Conservation (phyloP, 2,113 vertebrate genomes). For the Tiliqua scincoides region DNA sequence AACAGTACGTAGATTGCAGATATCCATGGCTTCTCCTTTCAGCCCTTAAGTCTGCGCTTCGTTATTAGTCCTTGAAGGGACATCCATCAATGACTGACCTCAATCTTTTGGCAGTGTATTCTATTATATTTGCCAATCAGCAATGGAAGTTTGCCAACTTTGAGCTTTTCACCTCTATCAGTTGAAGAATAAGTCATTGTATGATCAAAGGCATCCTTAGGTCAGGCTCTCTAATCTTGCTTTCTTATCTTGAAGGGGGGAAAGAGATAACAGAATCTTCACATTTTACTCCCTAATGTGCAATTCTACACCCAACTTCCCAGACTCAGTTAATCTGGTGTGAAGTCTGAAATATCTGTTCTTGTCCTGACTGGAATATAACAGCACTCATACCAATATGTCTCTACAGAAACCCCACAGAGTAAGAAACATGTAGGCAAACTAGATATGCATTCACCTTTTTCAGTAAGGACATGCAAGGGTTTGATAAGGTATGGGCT, state of each 20-base stretch:
- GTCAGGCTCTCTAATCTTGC: conserved; percentile 47
- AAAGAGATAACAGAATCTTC: conserved; percentile 22
- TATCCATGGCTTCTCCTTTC: conserved; percentile 37
- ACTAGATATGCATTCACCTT: too few species aligned
- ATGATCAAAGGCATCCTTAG: conserved; percentile 43
- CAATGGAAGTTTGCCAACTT: conserved; percentile 52
- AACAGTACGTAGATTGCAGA: conserved; percentile 17
- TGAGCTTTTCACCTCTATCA: conserved; percentile 46
- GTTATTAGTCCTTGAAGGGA: conserved; percentile 50
- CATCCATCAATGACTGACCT: conserved; percentile 58
- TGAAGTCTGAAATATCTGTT: conserved; percentile 12
- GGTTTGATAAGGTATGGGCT: too few species aligned
- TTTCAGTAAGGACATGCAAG: too few species aligned
- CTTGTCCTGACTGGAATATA: neutral
- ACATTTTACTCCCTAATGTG: conserved; percentile 37
- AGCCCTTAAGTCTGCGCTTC: conserved; percentile 46
- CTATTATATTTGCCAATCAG: conserved; percentile 62
- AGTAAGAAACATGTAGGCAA: neutral
- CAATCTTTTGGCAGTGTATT: conserved; percentile 57
- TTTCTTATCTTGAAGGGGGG: conserved; percentile 18
- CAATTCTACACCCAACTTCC: conserved; percentile 24
- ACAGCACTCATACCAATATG: neutral
- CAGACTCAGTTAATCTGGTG: conserved; percentile 10
- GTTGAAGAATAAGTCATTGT: conserved; percentile 49
- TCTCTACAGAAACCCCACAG: neutral